A percentile compares a stretch with the other conserved stretches of the same genome.
phyloP scores from a whole-genome alignment of 2,113 vertebrate genomes.

The Paradoxurus hermaphroditus region DNA sequence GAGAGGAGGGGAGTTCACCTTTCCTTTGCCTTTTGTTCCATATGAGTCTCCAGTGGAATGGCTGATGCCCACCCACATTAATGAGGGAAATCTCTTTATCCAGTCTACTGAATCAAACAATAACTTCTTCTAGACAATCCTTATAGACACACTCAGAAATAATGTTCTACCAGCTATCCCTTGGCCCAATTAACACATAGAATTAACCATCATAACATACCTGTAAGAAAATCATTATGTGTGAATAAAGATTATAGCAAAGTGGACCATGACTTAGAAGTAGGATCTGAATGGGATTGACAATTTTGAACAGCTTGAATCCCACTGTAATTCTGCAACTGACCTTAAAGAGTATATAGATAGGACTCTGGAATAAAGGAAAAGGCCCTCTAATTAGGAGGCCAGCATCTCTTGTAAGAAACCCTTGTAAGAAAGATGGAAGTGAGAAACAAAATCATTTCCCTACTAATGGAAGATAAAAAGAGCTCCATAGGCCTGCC shows the following conservation, averaged over 20 bases:
- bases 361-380: neutral
- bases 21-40: neutral
- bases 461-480: neutral
- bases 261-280: neutral
- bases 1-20: neutral
- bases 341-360: neutral
- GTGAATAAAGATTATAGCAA: neutral
- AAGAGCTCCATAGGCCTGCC: neutral
- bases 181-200: neutral
- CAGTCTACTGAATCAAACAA: neutral
- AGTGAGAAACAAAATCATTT: neutral
- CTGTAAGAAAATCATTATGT: neutral
- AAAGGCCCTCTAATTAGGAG: neutral
- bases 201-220: neutral
- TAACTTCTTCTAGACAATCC: neutral
- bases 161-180: neutral
- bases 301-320: neutral
- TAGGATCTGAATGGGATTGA: neutral
- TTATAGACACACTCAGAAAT: neutral
- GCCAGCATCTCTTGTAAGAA: neutral
- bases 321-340: neutral
- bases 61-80: neutral
- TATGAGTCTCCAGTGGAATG: neutral
- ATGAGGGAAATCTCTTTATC: neutral
- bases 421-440: neutral